Conservation (phyloP, 2,113 vertebrate genomes). For the Vulpes vulpes region DNA sequence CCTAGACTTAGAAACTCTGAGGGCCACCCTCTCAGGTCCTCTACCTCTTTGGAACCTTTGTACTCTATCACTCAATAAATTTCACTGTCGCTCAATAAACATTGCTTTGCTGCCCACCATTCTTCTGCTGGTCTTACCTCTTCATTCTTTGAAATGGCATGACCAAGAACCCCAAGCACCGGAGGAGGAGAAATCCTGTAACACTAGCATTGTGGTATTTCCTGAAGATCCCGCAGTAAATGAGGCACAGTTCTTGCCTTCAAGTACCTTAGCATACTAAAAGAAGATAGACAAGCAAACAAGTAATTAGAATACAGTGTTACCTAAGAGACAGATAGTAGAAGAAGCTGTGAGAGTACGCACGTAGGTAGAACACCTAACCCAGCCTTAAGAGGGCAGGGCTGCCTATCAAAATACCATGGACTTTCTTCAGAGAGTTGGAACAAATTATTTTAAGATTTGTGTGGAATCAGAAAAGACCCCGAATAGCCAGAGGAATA, state of each 20-base stretch:
- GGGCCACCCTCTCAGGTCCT: background rate
- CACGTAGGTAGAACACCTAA: background rate
- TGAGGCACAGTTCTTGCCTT: background rate
- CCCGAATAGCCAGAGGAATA: too few relatives aligned
- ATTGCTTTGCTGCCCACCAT: background rate
- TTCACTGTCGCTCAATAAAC: background rate
- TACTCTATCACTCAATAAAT: background rate
- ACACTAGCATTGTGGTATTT: background rate
- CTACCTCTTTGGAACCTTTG: background rate
- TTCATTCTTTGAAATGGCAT: background rate
- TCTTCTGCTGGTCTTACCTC: background rate
- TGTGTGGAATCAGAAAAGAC: too few relatives aligned
- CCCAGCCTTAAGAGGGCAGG: background rate
- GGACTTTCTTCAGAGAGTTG: too few relatives aligned
- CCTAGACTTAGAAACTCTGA: background rate
- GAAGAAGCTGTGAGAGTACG: background rate
- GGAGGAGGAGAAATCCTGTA: background rate
- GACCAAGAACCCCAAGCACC: background rate
- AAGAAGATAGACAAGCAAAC: background rate
- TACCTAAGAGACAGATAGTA: background rate
- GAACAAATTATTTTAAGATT: too few relatives aligned
- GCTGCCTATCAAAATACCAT: too few relatives aligned
- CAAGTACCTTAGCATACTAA: background rate
- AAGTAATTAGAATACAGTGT: background rate
- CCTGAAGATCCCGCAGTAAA: background rate